Percentiles rank a stretch among this genome's conserved stretches.
Evolutionary conservation across 1,140 invertebrate genomes (phyloP).

Genomic region (Dendrolimus punctatus): DNA sequence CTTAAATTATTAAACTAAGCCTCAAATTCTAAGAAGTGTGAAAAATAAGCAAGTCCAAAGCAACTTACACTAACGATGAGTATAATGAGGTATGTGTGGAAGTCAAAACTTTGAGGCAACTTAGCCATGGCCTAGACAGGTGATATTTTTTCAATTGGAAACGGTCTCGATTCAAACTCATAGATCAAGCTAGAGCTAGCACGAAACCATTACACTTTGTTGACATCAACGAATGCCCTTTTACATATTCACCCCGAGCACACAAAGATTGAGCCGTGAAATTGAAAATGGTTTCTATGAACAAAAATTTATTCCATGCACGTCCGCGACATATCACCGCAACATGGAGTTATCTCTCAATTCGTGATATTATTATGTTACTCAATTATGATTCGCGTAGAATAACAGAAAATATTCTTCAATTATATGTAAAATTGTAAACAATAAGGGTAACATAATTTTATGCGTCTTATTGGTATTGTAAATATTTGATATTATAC

Average conservation of each 20-base stretch:
- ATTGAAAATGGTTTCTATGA: constrained; percentile 68
- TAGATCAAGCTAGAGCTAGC: constrained; percentile 55
- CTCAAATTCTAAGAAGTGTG: too few species aligned
- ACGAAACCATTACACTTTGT: constrained; percentile 66
- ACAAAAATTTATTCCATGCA: constrained; percentile 62
- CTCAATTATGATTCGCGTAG: too few species aligned
- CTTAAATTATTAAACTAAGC: too few species aligned
- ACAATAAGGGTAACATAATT: too few species aligned
- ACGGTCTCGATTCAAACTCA: constrained; percentile 38
- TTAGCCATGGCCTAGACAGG: constrained; percentile 2
- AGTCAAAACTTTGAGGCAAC: too few species aligned
- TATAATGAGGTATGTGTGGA: too few species aligned
- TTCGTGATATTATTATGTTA: constrained; percentile 5
- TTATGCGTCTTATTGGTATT: too few species aligned
- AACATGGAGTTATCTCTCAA: constrained; percentile 30
- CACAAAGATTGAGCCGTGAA: constrained; percentile 66
- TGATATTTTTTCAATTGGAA: constrained; percentile 28
- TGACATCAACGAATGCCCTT: constrained; percentile 64
- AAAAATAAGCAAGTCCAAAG: too few species aligned
- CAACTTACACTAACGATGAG: too few species aligned
- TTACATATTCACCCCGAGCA: constrained; percentile 66
- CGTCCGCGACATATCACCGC: constrained; percentile 49
- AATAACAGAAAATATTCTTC: too few species aligned
- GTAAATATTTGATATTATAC: too few species aligned
- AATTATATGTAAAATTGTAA: too few species aligned